These are phyloP conservation scores for Strigamia transsilvanica DNA, from an alignment of 2,888 invertebrate species.

Conservation along the genomic window DNA sequence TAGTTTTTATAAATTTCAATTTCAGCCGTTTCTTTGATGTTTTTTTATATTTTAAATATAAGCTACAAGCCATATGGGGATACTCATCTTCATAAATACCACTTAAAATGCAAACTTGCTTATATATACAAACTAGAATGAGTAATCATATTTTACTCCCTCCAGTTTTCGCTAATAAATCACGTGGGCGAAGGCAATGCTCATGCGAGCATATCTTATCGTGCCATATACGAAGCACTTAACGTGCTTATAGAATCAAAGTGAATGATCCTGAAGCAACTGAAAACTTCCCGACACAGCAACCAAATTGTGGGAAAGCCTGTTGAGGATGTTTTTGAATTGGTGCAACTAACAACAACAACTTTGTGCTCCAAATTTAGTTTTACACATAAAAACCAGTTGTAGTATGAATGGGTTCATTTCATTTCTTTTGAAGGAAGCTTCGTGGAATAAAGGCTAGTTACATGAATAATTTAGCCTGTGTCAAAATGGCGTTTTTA, in stretches of 20 bases:
- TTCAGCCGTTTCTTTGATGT: no score
- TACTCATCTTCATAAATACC: not conserved
- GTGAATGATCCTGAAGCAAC: conserved; percentile 8
- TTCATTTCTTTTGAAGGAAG: not conserved
- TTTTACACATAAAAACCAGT: not conserved
- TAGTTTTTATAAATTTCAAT: not conserved
- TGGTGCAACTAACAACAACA: not conserved
- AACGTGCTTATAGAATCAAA: conserved; percentile 2
- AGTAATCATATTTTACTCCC: conserved; percentile 3
- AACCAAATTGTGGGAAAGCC: conserved; percentile 2
- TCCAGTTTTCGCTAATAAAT: conserved; percentile 2
- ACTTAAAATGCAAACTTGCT: conserved; percentile 8
- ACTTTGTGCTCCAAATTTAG: conserved; percentile 1
- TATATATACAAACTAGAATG: conserved; percentile 3
- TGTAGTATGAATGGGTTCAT: not conserved
- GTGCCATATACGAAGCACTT: not conserved
- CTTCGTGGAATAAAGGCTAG: not conserved
- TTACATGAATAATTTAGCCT: not conserved
- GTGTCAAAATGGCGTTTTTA: not conserved
- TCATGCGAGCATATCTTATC: conserved; percentile 8
- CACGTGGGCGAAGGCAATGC: not conserved
- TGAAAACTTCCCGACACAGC: conserved; percentile 1
- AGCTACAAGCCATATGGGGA: not conserved
- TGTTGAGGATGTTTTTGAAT: not conserved
- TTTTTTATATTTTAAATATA: not conserved